Percentiles rank a stretch among this genome's conserved stretches.
Conservation (phyloP, 2,888 invertebrate species). For the Drosophila neoperkinsi region DNA sequence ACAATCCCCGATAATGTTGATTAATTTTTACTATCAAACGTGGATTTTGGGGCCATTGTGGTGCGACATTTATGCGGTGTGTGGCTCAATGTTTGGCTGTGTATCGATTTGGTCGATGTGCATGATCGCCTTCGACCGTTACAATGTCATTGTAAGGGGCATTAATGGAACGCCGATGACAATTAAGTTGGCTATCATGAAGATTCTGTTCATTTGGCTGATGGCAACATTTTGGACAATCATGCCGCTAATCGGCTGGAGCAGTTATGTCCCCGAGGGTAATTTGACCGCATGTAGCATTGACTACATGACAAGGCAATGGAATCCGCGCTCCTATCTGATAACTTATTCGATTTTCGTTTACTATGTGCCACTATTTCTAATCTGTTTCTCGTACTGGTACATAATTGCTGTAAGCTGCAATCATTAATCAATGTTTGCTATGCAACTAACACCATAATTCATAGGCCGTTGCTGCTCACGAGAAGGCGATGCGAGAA, state of each 20-base stretch:
- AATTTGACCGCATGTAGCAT: slow-evolving; percentile 98
- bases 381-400: slow-evolving; percentile 94
- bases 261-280: slow-evolving; percentile 95
- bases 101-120: slow-evolving; percentile 97
- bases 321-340: slow-evolving; percentile 92
- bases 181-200: slow-evolving; percentile 91
- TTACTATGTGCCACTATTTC: slow-evolving; percentile 91
- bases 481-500: slow-evolving; percentile 94
- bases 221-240: slow-evolving; percentile 92
- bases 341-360: slow-evolving; percentile 91
- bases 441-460: not conserved
- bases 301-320: slow-evolving; percentile 91
- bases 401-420: slow-evolving; percentile 90
- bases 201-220: slow-evolving; percentile 92
- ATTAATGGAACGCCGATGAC: slow-evolving; percentile 94
- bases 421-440: slow-evolving; percentile 1
- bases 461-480: slow-evolving; percentile 83
- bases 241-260: slow-evolving; percentile 95
- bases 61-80: slow-evolving; percentile 94
- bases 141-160: slow-evolving; percentile 97
- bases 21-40: slow-evolving; percentile 84
- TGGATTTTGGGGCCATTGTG: slow-evolving; percentile 88
- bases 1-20: slow-evolving; percentile 84
- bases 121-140: slow-evolving; percentile 95
- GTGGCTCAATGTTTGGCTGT: slow-evolving; percentile 95